phyloP scores from a whole-genome alignment of 2,113 vertebrate genomes.

The Rousettus leschenaultii region DNA sequence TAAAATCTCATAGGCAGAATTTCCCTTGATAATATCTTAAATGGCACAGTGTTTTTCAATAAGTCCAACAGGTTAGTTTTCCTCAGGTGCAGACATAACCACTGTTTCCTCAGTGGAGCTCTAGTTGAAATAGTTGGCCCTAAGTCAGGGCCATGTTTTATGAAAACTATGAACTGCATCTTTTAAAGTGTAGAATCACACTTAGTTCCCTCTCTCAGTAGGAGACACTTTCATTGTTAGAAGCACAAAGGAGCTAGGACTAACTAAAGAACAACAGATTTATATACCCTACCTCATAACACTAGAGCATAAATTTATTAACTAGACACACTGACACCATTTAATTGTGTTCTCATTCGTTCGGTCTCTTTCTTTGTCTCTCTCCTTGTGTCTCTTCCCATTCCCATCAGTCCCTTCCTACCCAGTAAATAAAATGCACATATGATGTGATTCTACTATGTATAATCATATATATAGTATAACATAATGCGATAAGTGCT shows the following conservation, averaged over 20 bases:
- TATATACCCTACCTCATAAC: not conserved
- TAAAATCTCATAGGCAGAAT: not conserved
- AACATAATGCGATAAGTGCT: not conserved
- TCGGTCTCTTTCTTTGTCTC: not conserved
- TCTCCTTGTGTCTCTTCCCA: not conserved
- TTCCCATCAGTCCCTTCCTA: not conserved
- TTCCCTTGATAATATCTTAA: not conserved
- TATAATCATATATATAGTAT: not conserved
- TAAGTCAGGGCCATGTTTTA: not conserved
- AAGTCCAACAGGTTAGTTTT: not conserved
- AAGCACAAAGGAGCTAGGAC: not conserved
- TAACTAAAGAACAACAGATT: not conserved
- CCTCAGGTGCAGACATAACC: not conserved
- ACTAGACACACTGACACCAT: not conserved
- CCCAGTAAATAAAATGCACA: not conserved
- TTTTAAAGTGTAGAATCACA: not conserved
- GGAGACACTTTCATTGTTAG: not conserved
- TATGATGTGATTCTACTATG: not conserved
- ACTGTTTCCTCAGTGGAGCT: not conserved
- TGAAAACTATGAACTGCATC: not conserved
- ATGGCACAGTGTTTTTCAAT: not conserved
- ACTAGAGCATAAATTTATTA: not conserved
- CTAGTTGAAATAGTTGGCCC: not conserved
- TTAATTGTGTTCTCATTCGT: not conserved
- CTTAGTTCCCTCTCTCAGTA: not conserved